Evolutionary conservation across 2,113 vertebrate species (phyloP).

Genomic region (Phylloscopus trochiloides): DNA sequence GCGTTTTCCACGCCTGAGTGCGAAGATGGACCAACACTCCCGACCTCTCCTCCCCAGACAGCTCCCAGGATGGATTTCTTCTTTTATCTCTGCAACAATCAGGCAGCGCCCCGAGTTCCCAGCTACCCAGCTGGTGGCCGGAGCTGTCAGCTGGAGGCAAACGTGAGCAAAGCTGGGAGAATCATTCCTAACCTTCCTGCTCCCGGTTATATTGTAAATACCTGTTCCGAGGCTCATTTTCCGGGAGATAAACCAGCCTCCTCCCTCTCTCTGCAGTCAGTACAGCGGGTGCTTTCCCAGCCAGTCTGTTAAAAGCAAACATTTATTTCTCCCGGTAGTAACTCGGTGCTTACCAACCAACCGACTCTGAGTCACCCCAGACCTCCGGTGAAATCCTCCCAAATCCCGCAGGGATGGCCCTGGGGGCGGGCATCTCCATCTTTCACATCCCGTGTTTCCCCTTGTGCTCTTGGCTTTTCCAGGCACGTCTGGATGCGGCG

Average conservation of each 20-base stretch:
- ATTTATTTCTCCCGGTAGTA: neutral
- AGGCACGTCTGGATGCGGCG: neutral
- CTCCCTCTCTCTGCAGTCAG: neutral
- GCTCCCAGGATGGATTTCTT: neutral
- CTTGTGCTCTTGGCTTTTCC: neutral
- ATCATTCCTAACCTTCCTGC: neutral
- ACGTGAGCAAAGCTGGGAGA: neutral
- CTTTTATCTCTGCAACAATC: accelerated
- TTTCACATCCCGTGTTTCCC: neutral
- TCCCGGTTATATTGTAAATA: neutral
- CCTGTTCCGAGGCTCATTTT: neutral
- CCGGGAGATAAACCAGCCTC: accelerated
- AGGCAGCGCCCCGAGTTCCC: neutral
- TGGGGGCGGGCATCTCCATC: accelerated
- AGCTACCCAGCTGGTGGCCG: accelerated
- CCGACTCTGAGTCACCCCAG: neutral
- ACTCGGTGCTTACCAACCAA: neutral
- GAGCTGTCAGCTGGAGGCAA: neutral
- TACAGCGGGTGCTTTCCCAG: neutral
- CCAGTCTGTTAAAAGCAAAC: neutral
- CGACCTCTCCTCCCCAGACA: neutral
- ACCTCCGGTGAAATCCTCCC: neutral
- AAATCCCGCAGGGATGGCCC: neutral
- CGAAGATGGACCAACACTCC: accelerated
- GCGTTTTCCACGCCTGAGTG: neutral